A percentile compares a stretch with the other conserved stretches of the same genome.
Conservation (phyloP, 1,140 invertebrate species). For the Atta colombica region DNA sequence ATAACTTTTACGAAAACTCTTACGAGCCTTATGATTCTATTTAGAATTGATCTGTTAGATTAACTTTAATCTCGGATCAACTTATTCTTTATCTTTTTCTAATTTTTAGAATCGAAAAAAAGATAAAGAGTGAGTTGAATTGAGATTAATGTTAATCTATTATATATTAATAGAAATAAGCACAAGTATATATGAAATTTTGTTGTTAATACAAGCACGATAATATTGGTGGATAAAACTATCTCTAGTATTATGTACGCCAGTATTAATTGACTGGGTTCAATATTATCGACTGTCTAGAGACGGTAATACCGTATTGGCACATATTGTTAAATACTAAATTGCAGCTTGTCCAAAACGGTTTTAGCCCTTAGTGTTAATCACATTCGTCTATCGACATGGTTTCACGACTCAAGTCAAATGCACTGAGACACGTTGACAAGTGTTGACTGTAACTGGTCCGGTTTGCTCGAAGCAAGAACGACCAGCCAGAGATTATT, state of each 20-base stretch:
- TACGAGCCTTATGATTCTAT: no score
- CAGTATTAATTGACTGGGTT: not conserved
- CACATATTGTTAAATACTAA: not conserved
- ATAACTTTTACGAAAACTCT: no score
- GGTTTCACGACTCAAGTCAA: not conserved
- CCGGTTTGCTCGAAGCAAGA: constrained; percentile 25
- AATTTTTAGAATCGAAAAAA: no score
- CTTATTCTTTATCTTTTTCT: no score
- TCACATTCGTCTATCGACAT: not conserved
- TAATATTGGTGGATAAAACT: not conserved
- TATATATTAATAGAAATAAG: no score
- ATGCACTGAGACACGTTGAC: constrained; percentile 18
- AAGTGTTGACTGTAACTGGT: not conserved
- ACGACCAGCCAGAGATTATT: constrained; percentile 54
- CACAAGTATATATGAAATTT: not conserved
- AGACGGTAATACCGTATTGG: not conserved
- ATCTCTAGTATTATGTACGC: not conserved
- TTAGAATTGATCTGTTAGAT: no score
- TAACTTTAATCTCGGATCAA: no score
- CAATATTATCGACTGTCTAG: not conserved
- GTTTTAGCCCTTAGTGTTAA: not conserved
- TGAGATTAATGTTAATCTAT: no score
- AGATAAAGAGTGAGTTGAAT: no score
- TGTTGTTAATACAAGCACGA: not conserved
- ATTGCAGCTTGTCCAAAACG: not conserved